Percentiles rank a stretch among this genome's conserved stretches.
Conservation (phyloP, 2,797 vertebrate species). For the Girardinus metallicus region DNA sequence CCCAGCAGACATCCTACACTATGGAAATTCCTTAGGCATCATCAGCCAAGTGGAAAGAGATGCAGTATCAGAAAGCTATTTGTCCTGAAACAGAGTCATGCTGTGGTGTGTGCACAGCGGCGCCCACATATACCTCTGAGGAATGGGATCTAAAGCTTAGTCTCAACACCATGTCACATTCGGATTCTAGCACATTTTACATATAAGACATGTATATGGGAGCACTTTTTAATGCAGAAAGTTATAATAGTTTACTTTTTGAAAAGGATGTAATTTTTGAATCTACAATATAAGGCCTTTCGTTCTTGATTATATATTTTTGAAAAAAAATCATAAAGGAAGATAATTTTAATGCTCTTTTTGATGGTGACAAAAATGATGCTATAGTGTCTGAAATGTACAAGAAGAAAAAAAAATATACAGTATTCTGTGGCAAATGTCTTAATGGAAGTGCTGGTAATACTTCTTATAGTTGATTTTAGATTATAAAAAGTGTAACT, state of each 20-base stretch:
- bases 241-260: background rate
- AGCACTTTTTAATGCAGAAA: background rate
- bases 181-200: background rate
- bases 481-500: background rate
- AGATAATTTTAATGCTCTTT: background rate
- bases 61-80: conserved; percentile 42
- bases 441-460: background rate
- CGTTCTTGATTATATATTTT: background rate
- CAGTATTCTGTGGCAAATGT: background rate
- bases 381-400: background rate
- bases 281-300: background rate
- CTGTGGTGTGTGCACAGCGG: conserved; percentile 24
- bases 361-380: background rate
- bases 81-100: conserved; percentile 26
- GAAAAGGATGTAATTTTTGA: background rate
- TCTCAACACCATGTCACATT: conserved; percentile 3
- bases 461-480: background rate
- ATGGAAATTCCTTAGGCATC: conserved; percentile 48
- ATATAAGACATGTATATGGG: background rate
- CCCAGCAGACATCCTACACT: conserved; percentile 46
- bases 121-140: conserved; percentile 10
- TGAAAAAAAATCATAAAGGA: background rate
- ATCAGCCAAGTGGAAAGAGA: conserved; percentile 63
- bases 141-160: conserved; percentile 8
- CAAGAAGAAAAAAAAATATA: background rate